phyloP scores from a whole-genome alignment of 2,888 invertebrate genomes.

The Taphrorychus bicolor region DNA sequence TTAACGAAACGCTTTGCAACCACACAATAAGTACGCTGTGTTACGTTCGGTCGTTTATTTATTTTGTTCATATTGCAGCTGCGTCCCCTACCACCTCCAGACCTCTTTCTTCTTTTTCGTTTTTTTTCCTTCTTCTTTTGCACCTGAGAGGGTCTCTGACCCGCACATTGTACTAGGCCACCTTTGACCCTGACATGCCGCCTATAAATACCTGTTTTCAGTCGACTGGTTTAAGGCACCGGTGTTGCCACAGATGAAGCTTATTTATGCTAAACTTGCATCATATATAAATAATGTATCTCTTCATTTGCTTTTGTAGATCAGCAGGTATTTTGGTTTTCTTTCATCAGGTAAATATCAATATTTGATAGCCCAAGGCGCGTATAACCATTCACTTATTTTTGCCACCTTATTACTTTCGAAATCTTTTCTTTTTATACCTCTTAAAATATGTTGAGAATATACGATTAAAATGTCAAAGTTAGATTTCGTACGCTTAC shows the following conservation, averaged over 20 bases:
- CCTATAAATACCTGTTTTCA: constrained; percentile 54
- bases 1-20: background rate
- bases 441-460: no score
- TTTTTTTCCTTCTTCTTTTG: constrained; percentile 27
- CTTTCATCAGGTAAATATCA: no score
- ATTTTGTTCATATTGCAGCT: constrained; percentile 22
- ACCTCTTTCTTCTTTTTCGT: constrained; percentile 15
- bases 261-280: constrained; percentile 14
- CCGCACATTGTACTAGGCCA: constrained; percentile 57
- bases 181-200: constrained; percentile 61
- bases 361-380: no score
- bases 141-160: constrained; percentile 45
- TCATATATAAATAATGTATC: no score
- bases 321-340: no score
- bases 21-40: background rate
- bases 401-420: no score
- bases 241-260: constrained; percentile 46
- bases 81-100: constrained; percentile 7
- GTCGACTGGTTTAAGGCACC: constrained; percentile 41
- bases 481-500: no score
- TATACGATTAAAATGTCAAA: no score
- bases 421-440: no score
- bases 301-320: no score
- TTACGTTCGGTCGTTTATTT: background rate
- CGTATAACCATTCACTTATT: no score